phyloP scores from a whole-genome alignment of 2,113 vertebrate species.

The Lycaon pictus region DNA sequence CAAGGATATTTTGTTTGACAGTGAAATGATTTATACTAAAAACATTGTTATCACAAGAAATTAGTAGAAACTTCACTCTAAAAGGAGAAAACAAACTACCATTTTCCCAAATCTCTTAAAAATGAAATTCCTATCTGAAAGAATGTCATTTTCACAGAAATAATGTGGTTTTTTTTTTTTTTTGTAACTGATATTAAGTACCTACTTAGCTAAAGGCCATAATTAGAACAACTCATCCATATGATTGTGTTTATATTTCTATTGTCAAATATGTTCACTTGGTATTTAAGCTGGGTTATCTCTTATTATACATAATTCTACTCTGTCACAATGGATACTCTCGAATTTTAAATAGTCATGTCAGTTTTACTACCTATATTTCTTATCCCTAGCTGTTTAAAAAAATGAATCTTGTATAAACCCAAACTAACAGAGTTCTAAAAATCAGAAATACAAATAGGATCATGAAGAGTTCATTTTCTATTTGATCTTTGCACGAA shows the following conservation, averaged over 20 bases:
- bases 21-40: slow-evolving; percentile 45
- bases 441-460: not conserved
- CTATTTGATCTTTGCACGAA: not conserved
- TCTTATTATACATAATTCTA: not conserved
- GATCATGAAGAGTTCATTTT: not conserved
- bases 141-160: not conserved
- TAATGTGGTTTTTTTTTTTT: not conserved
- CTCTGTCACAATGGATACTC: not conserved
- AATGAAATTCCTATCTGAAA: not conserved
- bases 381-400: not conserved
- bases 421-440: not conserved
- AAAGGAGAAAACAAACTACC: not conserved
- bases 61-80: not conserved
- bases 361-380: not conserved
- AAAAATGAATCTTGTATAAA: not conserved
- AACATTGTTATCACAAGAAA: not conserved
- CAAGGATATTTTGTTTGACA: not conserved
- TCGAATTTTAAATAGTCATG: not conserved
- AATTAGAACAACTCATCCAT: not conserved
- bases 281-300: not conserved
- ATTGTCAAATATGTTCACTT: not conserved
- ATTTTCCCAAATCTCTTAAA: not conserved
- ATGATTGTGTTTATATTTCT: not conserved
- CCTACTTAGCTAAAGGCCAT: not conserved
- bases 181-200: not conserved